Evolutionary conservation across 2,113 vertebrate species (phyloP).

Genomic region (Microcebus ravelobensis): DNA sequence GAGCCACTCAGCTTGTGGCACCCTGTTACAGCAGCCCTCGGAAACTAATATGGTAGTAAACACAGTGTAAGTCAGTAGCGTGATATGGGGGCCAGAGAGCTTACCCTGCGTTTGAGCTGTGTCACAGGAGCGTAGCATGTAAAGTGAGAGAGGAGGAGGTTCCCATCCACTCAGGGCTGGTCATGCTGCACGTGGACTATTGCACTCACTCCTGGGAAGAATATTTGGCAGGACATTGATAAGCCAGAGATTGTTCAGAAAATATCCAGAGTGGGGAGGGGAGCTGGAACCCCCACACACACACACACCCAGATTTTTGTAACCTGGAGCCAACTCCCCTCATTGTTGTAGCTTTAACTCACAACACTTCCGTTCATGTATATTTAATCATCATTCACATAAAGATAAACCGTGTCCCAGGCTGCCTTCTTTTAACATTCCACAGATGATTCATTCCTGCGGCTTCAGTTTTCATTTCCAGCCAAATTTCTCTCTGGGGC

Average conservation of each 20-base stretch:
- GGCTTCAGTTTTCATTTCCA: neutral
- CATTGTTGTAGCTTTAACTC: neutral
- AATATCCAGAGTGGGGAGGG: neutral
- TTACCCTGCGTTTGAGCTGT: no score
- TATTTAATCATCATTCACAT: neutral
- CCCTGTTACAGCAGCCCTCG: neutral
- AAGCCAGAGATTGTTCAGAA: neutral
- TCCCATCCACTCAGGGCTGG: neutral
- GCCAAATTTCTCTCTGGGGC: neutral
- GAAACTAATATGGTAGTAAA: neutral
- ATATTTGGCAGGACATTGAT: neutral
- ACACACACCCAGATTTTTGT: neutral
- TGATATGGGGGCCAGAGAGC: neutral
- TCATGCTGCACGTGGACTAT: neutral
- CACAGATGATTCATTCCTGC: neutral
- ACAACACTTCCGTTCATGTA: no score
- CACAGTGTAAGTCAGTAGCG: neutral
- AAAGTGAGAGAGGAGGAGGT: neutral
- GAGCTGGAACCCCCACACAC: neutral
- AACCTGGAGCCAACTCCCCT: no score
- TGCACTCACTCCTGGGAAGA: neutral
- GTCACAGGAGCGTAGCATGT: fast-evolving
- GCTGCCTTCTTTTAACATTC: neutral
- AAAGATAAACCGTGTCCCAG: neutral
- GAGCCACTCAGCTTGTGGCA: neutral